phyloP scores from a whole-genome alignment of 2,888 invertebrate species.

The Nemurella pictetii region DNA sequence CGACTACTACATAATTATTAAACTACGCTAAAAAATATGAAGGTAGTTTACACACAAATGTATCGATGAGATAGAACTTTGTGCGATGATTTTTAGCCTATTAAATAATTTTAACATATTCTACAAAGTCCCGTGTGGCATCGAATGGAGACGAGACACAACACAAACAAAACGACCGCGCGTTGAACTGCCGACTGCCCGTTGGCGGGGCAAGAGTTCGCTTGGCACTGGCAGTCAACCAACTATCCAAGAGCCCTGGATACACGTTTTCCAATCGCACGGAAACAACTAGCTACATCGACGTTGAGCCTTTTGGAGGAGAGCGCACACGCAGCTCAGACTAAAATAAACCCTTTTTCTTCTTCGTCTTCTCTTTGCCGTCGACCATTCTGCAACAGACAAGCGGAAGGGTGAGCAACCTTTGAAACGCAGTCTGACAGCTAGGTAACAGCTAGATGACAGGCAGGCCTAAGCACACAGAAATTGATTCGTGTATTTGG shows the following conservation, averaged over 20 bases:
- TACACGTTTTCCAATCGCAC: background rate
- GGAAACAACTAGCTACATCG: background rate
- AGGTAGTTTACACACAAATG: background rate
- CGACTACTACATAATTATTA: background rate
- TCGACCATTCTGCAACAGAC: slow-evolving; percentile 57
- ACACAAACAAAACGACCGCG: background rate
- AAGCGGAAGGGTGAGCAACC: background rate
- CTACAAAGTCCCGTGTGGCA: background rate
- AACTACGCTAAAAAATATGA: background rate
- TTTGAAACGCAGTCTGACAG: slow-evolving; percentile 1
- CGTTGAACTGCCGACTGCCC: background rate
- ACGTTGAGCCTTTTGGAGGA: background rate
- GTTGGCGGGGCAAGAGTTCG: background rate
- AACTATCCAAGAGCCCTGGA: background rate
- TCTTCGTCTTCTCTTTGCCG: slow-evolving; percentile 86
- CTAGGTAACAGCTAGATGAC: background rate
- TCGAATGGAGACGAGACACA: background rate
- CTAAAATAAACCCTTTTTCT: slow-evolving; percentile 84
- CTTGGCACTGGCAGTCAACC: background rate
- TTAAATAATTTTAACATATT: background rate
- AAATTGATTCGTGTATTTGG: background rate
- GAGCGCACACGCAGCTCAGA: background rate
- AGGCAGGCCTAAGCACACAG: background rate
- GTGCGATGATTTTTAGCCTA: background rate
- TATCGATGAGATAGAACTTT: background rate